Conservation (phyloP, 2,888 invertebrate species). For the Heteromyza rotundicornis region DNA sequence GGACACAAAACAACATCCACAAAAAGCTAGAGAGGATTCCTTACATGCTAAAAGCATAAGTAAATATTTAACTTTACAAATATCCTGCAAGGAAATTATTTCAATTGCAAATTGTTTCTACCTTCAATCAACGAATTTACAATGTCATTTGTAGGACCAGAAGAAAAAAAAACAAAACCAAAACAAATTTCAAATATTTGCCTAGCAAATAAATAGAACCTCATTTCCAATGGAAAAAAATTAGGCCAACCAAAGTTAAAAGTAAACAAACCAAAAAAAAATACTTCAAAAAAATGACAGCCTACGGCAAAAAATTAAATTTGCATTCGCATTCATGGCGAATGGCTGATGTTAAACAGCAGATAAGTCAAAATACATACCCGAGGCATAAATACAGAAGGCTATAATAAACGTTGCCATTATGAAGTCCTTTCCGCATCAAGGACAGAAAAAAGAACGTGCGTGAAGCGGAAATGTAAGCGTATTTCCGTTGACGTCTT, state of each 20-base stretch:
- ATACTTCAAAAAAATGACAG: too few species aligned
- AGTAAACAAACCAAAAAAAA: neutral
- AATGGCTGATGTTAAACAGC: neutral
- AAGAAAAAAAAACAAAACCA: neutral
- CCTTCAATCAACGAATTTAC: neutral
- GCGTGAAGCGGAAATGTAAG: conserved; percentile 8
- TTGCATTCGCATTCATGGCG: neutral
- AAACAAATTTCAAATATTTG: conserved; percentile 1
- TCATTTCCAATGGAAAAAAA: too few species aligned
- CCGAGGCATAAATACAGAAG: too few species aligned
- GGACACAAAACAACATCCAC: too few species aligned
- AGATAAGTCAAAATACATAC: neutral
- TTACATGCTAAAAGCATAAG: too few species aligned
- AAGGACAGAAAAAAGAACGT: too few species aligned
- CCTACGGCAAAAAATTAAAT: neutral
- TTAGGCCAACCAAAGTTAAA: neutral
- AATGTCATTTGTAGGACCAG: neutral
- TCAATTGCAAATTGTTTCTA: neutral
- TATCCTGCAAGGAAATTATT: neutral
- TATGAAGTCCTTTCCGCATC: neutral
- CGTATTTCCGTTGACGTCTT: conserved; percentile 5
- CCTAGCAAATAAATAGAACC: neutral
- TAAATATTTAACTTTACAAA: too few species aligned
- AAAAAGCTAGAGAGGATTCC: too few species aligned
- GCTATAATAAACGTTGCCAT: too few species aligned